A percentile compares a stretch with the other conserved stretches of the same genome.
These are phyloP conservation scores for Calvadosia cruxmelitensis DNA, from an alignment of 30 jellyfish, hydroid and myxozoan species.

Conservation along the genomic window DNA sequence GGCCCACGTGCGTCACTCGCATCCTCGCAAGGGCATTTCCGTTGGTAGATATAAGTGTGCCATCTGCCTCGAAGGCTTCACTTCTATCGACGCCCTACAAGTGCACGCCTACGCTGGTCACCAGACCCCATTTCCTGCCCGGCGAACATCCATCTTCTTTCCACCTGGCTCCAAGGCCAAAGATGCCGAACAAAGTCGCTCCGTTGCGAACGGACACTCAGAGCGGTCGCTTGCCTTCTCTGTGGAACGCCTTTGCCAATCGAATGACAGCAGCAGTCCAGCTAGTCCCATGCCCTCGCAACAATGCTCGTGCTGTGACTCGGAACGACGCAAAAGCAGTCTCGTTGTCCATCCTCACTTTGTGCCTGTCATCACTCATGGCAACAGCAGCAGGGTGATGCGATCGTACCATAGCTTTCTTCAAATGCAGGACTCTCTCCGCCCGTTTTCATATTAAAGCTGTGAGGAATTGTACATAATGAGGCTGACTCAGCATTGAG, in stretches of 20 bases:
- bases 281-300: neutral
- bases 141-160: neutral
- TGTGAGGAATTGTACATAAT: no score
- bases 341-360: neutral
- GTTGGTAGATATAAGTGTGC: slow-evolving; percentile 63
- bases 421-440: neutral
- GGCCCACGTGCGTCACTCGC: slow-evolving; percentile 97
- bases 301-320: neutral
- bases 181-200: neutral
- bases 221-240: slow-evolving; percentile 50
- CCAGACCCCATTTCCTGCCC: neutral
- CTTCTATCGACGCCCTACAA: slow-evolving; percentile 33
- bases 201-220: slow-evolving; percentile 13
- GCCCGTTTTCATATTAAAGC: no score
- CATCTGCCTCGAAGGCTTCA: slow-evolving; percentile 36
- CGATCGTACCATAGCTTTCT: neutral
- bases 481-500: no score
- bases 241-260: slow-evolving; percentile 29
- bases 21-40: slow-evolving; percentile 63
- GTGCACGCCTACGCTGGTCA: slow-evolving; percentile 10
- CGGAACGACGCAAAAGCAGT: neutral
- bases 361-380: neutral
- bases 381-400: neutral
- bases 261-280: neutral
- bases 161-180: neutral